Percentiles rank a stretch among this genome's conserved stretches.
Evolutionary conservation across 2,888 invertebrate species (phyloP).

Genomic region (Acleris laterana): DNA sequence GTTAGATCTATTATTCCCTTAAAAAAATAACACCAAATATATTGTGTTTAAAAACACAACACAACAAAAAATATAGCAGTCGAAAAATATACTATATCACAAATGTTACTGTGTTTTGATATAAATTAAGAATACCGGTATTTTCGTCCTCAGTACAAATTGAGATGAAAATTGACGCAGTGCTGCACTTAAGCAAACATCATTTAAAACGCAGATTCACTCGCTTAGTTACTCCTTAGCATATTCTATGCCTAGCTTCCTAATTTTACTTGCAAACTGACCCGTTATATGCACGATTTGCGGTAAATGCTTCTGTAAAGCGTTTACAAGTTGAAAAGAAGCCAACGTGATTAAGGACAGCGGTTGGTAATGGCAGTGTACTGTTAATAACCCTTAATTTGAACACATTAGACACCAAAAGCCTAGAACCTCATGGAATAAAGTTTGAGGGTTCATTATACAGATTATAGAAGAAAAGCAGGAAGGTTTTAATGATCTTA

Average conservation of each 20-base stretch:
- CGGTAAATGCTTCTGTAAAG: slow-evolving; percentile 46
- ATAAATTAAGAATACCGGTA: slow-evolving; percentile 2
- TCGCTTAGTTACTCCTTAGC: slow-evolving; percentile 49
- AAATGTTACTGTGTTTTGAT: slow-evolving; percentile 20
- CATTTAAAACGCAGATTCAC: slow-evolving; percentile 61
- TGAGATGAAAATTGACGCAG: slow-evolving; percentile 34
- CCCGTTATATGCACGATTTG: slow-evolving; percentile 18
- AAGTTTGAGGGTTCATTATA: neutral
- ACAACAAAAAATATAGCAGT: too few species aligned
- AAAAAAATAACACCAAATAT: too few species aligned
- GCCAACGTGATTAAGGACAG: slow-evolving; percentile 55
- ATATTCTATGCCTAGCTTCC: too few species aligned
- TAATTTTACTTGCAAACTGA: too few species aligned
- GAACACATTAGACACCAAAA: slow-evolving; percentile 52
- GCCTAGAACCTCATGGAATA: neutral
- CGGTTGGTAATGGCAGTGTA: slow-evolving; percentile 46
- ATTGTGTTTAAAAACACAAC: too few species aligned
- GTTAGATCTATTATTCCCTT: too few species aligned
- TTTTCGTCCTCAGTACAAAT: slow-evolving; percentile 27
- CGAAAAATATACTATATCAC: slow-evolving; percentile 13
- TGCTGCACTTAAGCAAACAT: slow-evolving; percentile 52
- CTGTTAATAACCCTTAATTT: slow-evolving; percentile 58
- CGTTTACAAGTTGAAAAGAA: slow-evolving; percentile 50
- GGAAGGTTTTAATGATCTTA: too few species aligned
- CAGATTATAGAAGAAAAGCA: too few species aligned